phyloP scores from a whole-genome alignment of 2,113 vertebrate genomes.

The Capreolus pygargus region DNA sequence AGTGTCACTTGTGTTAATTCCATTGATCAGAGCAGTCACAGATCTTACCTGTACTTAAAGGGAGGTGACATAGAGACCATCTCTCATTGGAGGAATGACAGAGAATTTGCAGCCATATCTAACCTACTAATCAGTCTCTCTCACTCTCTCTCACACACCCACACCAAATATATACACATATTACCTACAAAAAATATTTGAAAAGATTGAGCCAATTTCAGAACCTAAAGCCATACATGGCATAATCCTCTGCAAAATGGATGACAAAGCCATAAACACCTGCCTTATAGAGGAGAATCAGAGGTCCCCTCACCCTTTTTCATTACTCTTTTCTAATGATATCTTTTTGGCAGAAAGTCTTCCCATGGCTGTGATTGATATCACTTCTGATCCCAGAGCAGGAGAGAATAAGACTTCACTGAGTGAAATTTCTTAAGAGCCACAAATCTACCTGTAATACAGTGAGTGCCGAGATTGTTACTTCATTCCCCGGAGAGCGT shows the following conservation, averaged over 20 bases:
- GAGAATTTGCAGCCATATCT: not conserved
- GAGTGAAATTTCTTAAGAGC: not conserved
- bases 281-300: not conserved
- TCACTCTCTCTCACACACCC: not conserved
- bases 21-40: not conserved
- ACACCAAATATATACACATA: not conserved
- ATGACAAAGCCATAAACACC: not conserved
- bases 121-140: not conserved
- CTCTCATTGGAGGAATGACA: not conserved
- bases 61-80: not conserved
- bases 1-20: not conserved
- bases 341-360: not conserved
- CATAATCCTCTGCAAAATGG: not conserved
- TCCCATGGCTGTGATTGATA: not conserved
- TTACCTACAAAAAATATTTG: not conserved
- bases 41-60: not conserved
- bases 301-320: not conserved
- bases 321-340: not conserved
- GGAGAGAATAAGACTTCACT: not conserved
- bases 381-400: not conserved
- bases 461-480: not conserved
- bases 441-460: not conserved
- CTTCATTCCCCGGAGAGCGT: not conserved
- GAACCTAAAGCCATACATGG: not conserved
- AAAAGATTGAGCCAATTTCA: not conserved